phyloP scores from a whole-genome alignment of 2,797 vertebrate species.

The Toxotes lorentzi region DNA sequence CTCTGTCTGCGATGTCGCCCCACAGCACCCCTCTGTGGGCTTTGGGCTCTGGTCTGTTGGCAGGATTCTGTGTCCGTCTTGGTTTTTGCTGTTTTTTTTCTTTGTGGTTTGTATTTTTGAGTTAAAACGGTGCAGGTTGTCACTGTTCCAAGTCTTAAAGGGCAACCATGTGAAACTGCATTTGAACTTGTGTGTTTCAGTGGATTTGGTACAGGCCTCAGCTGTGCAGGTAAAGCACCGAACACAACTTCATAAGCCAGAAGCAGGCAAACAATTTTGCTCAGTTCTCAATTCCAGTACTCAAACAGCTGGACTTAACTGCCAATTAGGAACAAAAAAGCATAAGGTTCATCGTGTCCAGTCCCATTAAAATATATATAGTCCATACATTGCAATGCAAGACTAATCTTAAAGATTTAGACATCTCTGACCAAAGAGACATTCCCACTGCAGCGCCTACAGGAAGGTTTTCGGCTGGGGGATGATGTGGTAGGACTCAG shows the following conservation, averaged over 20 bases:
- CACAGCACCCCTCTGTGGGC: constrained; percentile 77
- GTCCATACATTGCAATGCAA: not conserved
- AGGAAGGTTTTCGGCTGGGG: not conserved
- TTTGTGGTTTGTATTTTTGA: constrained; percentile 54
- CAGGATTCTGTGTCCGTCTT: constrained; percentile 62
- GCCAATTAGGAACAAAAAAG: not conserved
- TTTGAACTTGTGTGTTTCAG: constrained; percentile 54
- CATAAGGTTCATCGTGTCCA: not conserved
- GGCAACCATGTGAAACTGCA: constrained; percentile 51
- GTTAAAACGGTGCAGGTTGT: constrained; percentile 61
- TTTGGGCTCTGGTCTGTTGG: constrained; percentile 65
- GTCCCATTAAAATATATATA: not conserved
- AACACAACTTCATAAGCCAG: constrained; percentile 24
- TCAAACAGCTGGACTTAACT: not conserved
- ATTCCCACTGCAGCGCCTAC: constrained; percentile 5
- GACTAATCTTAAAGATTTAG: not conserved
- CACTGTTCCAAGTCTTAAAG: constrained; percentile 64
- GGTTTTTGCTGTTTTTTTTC: constrained; percentile 60
- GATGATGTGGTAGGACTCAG: not conserved
- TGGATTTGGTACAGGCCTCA: constrained; percentile 26
- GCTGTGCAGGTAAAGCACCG: constrained; percentile 33
- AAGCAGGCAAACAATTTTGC: constrained; percentile 20
- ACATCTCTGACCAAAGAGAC: not conserved
- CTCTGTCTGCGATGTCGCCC: constrained; percentile 71
- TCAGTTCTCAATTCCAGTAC: constrained; percentile 10